Evolutionary conservation across 2,113 vertebrate genomes (phyloP).

Genomic region (Suncus etruscus): DNA sequence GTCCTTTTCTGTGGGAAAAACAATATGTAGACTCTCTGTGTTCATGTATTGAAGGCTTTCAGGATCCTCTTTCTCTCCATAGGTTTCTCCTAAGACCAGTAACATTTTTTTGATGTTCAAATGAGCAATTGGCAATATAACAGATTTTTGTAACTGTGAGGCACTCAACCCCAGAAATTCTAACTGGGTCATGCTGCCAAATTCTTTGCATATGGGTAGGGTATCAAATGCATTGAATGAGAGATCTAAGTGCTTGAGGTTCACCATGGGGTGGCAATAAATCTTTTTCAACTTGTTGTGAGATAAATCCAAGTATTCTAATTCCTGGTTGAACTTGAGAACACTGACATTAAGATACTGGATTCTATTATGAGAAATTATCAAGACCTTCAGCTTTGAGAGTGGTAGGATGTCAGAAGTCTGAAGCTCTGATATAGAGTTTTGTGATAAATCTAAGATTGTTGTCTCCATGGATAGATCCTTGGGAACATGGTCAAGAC

Average conservation of each 20-base stretch:
- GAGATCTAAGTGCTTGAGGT: conserved; percentile 90
- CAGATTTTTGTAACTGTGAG: conserved; percentile 81
- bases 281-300: conserved; percentile 90
- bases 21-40: conserved; percentile 86
- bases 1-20: conserved; percentile 69
- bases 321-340: conserved; percentile 87
- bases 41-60: conserved; percentile 85
- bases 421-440: conserved; percentile 87
- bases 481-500: conserved; percentile 82
- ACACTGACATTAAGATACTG: conserved; percentile 82
- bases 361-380: conserved; percentile 91
- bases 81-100: conserved; percentile 85
- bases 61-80: conserved; percentile 87
- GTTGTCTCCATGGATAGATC: conserved; percentile 74
- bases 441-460: conserved; percentile 90
- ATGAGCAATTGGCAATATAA: conserved; percentile 84
- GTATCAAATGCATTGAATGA: conserved; percentile 88
- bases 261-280: conserved; percentile 77
- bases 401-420: conserved; percentile 85
- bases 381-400: conserved; percentile 87
- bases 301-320: conserved; percentile 92
- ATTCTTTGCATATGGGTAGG: conserved; percentile 89
- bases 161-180: conserved; percentile 89
- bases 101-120: conserved; percentile 86
- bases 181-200: conserved; percentile 86